These are phyloP conservation scores for Volucella bombylans DNA, from an alignment of 2,888 invertebrate species.

Conservation along the genomic window DNA sequence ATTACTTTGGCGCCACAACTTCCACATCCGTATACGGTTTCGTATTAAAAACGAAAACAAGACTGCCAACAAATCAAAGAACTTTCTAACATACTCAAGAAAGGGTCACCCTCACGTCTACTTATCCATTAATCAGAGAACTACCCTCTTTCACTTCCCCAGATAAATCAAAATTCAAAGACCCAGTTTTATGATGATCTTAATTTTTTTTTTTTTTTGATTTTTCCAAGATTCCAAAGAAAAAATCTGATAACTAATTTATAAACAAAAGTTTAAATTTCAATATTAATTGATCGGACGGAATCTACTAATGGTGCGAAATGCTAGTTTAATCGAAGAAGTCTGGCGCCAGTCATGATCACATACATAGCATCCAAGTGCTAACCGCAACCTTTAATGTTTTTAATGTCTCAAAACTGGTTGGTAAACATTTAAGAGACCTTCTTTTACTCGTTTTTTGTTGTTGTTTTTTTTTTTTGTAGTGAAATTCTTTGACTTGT, in stretches of 20 bases:
- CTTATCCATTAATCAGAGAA: too few species aligned
- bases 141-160: slow-evolving; percentile 19
- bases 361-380: slow-evolving; percentile 10
- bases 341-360: slow-evolving; percentile 54
- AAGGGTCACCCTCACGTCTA: too few species aligned
- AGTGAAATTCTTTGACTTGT: slow-evolving; percentile 26
- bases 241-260: slow-evolving; percentile 7
- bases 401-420: slow-evolving; percentile 49
- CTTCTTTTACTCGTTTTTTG: not conserved
- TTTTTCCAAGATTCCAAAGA: slow-evolving; percentile 22
- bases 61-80: not conserved
- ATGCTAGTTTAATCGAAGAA: slow-evolving; percentile 30
- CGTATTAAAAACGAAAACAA: too few species aligned
- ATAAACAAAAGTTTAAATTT: slow-evolving; percentile 9
- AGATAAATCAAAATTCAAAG: slow-evolving; percentile 10
- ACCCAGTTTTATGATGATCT: slow-evolving; percentile 11
- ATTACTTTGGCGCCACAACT: too few species aligned
- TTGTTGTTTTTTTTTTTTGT: too few species aligned
- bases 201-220: slow-evolving; percentile 18
- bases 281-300: slow-evolving; percentile 46
- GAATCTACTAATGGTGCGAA: slow-evolving; percentile 32
- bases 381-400: slow-evolving; percentile 45
- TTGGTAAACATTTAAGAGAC: slow-evolving; percentile 33
- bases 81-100: too few species aligned
- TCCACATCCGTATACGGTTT: too few species aligned